Evolutionary conservation across 2,888 invertebrate genomes (phyloP), one percentile per base, ranked within the genome.

Genomic region (Archips crataeganus): DNA sequence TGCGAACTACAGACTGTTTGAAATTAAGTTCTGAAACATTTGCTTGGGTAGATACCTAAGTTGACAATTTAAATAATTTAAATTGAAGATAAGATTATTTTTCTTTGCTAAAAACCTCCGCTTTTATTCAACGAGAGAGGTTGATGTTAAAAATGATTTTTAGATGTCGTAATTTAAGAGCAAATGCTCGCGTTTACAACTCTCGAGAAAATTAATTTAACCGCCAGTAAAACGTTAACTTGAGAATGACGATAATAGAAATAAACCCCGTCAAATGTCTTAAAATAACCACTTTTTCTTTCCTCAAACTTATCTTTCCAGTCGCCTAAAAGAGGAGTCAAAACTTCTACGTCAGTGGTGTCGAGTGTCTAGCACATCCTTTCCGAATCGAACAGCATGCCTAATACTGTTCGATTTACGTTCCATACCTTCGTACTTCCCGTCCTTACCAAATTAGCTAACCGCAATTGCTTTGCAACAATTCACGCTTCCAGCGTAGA

Each of bases 261-360:
- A 23, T 23, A 23, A 23, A 23, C 23, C 23, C 23, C 23, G 23
- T 23, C 23, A 23, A 23, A 23, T 23, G 23, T 23, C 23, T 0
- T 23, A 23, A 23, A 39, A 39, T 6, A 5, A 6, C 39, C 39
- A 39, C 45, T 45, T 60, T 11, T 9, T 57, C 2, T 13, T 36
- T 13, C 36, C n/a, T n/a, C 1, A 51, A 15, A n/a, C n/a, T 51
- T n/a, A 51, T 15, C 51, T n/a, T 51, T 36, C 13, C 51, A 51
- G 2, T 15, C 51, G 5, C 51, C 51, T 62, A 89, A 93, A 92
- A 87, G 49, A 87, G 90, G 87, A 89, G 93, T 92, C 93, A 92
- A 90, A 90, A 79, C 78, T 88, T 89, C 93, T 93, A 93, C 93
- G 80, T 76, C 92, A 84, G 93, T 93, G 89, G 87, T 76, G 83